A percentile compares a stretch with the other conserved stretches of the same genome.
Evolutionary conservation across 2,113 vertebrate species (phyloP).

Genomic region (Xiphorhynchus elegans): DNA sequence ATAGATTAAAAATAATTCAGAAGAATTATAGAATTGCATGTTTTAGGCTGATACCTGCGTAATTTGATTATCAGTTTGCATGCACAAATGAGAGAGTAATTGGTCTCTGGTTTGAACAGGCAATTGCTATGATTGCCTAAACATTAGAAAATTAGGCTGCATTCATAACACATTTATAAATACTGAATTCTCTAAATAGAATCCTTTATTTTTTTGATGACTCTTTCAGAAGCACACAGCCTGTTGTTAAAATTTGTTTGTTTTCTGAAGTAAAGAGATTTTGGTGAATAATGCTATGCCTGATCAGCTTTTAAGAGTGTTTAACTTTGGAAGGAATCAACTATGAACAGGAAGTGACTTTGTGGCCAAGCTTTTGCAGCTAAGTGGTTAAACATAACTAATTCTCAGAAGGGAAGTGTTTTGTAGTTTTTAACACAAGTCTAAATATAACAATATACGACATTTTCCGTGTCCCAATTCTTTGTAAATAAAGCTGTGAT

Average conservation of each 20-base stretch:
- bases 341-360: slow-evolving; percentile 74
- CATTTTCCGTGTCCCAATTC: not conserved
- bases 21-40: not conserved
- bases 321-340: not conserved
- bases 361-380: slow-evolving; percentile 65
- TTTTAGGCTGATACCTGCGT: not conserved
- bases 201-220: not conserved
- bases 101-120: not conserved
- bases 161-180: not conserved
- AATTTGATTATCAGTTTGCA: not conserved
- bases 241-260: not conserved
- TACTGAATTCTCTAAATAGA: not conserved
- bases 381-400: slow-evolving; percentile 59
- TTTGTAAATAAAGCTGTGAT: not conserved
- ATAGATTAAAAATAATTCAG: not conserved
- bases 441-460: slow-evolving; percentile 4
- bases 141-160: not conserved
- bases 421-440: slow-evolving; percentile 35
- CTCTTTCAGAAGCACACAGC: not conserved
- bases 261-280: not conserved
- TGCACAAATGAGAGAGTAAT: not conserved
- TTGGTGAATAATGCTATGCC: not conserved
- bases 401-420: slow-evolving; percentile 79
- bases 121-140: not conserved
- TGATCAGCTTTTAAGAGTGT: not conserved